Evolutionary conservation across 2,797 vertebrate genomes (phyloP).

Genomic region (Mareca strepera): DNA sequence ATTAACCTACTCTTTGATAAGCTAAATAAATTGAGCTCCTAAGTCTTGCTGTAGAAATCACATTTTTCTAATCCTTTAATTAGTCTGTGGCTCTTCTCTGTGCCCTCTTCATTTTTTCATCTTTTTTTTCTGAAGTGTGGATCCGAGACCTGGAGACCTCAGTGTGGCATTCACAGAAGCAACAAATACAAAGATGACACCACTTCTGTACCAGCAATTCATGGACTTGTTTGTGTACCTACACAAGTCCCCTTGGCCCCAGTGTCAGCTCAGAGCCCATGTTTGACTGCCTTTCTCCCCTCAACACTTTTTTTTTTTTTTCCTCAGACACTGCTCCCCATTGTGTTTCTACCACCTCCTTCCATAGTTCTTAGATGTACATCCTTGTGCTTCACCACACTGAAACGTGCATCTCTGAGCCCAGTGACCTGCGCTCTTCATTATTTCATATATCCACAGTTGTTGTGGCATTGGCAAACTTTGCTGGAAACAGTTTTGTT

Average conservation of each 20-base stretch:
- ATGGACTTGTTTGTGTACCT: neutral
- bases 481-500: neutral
- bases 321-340: rapidly evolving
- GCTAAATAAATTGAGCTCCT: slow-evolving; percentile 36
- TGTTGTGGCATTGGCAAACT: neutral
- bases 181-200: neutral
- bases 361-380: neutral
- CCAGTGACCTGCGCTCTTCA: neutral
- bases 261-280: neutral
- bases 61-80: slow-evolving; percentile 54
- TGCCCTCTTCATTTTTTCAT: neutral
- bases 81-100: neutral
- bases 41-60: neutral
- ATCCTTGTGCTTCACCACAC: neutral
- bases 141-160: neutral
- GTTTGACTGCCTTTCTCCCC: neutral
- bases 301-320: rapidly evolving
- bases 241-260: neutral
- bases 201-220: neutral
- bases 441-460: neutral
- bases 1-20: slow-evolving; percentile 42
- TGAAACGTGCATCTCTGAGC: neutral
- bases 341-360: neutral
- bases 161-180: neutral
- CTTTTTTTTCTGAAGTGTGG: neutral